phyloP scores from a whole-genome alignment of 2,888 invertebrate genomes.

The Timema podura region DNA sequence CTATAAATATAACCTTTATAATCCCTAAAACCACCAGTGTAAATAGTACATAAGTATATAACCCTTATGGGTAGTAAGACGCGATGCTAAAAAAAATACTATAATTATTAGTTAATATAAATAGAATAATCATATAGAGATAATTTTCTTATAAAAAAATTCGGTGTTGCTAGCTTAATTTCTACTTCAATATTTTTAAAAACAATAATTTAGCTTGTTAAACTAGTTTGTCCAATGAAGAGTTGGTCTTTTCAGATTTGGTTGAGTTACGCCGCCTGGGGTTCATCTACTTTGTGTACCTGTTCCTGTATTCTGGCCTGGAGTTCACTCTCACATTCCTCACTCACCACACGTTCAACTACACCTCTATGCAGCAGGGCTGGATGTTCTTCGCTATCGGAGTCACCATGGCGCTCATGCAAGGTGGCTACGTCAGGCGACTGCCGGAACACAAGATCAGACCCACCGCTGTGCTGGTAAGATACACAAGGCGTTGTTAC shows the following conservation, averaged over 20 bases:
- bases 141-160: not conserved
- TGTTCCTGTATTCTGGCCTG: slow-evolving; percentile 92
- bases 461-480: slow-evolving; percentile 60
- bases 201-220: not conserved
- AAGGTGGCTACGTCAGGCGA: slow-evolving; percentile 83
- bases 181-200: not conserved
- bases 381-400: slow-evolving; percentile 96
- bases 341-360: slow-evolving; percentile 87
- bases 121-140: not conserved
- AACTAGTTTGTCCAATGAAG: not conserved
- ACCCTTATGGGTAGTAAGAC: too few relatives aligned
- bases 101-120: not conserved
- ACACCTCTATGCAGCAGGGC: slow-evolving; percentile 93
- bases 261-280: slow-evolving; percentile 64
- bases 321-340: slow-evolving; percentile 97
- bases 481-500: too few relatives aligned
- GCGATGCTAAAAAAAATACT: too few relatives aligned
- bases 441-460: slow-evolving; percentile 69
- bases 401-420: slow-evolving; percentile 83
- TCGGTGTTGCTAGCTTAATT: not conserved
- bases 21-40: too few relatives aligned
- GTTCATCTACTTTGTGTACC: slow-evolving; percentile 79
- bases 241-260: slow-evolving; percentile 51
- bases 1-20: too few relatives aligned
- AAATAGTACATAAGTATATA: too few relatives aligned